Evolutionary conservation across 2,113 vertebrate genomes (phyloP).

Genomic region (Neoarius graeffei): DNA sequence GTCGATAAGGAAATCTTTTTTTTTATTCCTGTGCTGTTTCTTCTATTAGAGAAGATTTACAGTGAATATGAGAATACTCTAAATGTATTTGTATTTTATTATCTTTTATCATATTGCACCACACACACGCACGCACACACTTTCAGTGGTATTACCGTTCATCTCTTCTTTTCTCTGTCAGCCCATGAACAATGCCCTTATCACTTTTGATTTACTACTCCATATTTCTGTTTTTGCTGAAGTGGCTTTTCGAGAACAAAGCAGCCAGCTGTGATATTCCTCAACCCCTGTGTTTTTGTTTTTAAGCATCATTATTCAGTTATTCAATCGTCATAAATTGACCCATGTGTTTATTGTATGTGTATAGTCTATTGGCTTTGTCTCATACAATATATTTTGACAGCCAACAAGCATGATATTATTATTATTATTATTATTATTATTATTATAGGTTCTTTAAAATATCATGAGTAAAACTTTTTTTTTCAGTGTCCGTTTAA

Average conservation of each 20-base stretch:
- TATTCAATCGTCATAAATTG: background rate
- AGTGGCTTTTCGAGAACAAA: background rate
- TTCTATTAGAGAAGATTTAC: background rate
- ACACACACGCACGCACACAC: no score
- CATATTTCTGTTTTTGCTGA: constrained; percentile 17
- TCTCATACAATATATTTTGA: background rate
- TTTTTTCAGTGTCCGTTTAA: background rate
- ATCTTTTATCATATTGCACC: background rate
- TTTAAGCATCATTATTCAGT: background rate
- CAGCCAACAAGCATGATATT: background rate
- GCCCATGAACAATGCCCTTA: background rate
- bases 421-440: background rate
- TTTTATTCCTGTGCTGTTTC: background rate
- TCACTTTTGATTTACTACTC: constrained; percentile 11
- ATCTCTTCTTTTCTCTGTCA: background rate
- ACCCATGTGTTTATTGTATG: background rate
- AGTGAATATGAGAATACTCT: background rate
- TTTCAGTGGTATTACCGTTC: background rate
- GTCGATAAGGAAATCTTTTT: background rate
- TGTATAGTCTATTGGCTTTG: no score
- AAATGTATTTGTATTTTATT: background rate
- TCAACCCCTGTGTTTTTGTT: background rate
- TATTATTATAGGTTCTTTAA: no score
- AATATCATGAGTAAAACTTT: no score
- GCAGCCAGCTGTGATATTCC: background rate